These are phyloP conservation scores for Spermophilus dauricus DNA, from an alignment of 2,113 vertebrate species.

Conservation along the genomic window DNA sequence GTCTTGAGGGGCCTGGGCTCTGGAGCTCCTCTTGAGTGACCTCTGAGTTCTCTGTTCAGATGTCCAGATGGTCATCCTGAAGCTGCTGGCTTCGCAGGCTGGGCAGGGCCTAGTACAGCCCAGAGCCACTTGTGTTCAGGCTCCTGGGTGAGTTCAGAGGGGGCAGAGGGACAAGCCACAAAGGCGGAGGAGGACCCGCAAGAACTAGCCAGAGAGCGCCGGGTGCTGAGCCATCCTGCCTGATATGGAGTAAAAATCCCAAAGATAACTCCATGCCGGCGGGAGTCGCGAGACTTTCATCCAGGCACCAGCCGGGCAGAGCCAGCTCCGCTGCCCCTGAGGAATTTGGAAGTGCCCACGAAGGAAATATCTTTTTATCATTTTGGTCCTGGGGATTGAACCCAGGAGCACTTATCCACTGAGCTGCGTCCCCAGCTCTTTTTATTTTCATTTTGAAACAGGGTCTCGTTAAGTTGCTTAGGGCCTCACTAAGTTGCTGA, in stretches of 20 bases:
- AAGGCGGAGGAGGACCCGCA: background rate
- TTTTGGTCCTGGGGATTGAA: too few relatives aligned
- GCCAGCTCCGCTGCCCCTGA: background rate
- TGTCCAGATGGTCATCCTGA: background rate
- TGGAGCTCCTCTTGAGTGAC: conserved; percentile 2
- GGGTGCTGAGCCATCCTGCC: background rate
- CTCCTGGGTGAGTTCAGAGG: background rate
- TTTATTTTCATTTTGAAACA: too few relatives aligned
- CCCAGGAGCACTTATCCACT: too few relatives aligned
- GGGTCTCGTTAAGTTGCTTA: too few relatives aligned
- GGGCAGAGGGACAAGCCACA: background rate
- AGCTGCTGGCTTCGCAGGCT: too few relatives aligned
- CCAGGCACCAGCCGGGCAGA: background rate
- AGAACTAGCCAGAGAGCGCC: too few relatives aligned
- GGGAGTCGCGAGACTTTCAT: background rate
- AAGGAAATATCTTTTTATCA: too few relatives aligned
- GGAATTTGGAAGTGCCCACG: background rate
- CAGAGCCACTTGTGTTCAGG: background rate
- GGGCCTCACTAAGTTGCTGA: too few relatives aligned
- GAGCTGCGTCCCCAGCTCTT: too few relatives aligned
- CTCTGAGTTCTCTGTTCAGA: background rate
- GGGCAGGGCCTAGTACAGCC: fast-evolving
- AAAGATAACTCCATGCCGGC: background rate
- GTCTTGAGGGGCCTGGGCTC: conserved; percentile 47
- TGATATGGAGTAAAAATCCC: fast-evolving